Evolutionary conservation across 2,888 invertebrate genomes (phyloP), one percentile per base, ranked within the genome.

Genomic region (Sesia apiformis): DNA sequence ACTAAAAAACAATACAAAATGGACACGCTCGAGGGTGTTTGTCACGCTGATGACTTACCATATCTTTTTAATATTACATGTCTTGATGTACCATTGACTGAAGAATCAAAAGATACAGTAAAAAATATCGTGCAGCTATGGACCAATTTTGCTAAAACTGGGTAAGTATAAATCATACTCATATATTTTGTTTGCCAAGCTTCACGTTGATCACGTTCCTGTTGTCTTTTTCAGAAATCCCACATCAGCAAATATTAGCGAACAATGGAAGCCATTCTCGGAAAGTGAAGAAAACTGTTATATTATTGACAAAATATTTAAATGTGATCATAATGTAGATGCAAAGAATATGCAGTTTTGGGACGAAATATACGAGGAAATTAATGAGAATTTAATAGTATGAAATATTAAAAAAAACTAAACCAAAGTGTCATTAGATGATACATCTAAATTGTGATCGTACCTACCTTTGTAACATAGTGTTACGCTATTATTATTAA

Each of bases 11-110:
- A 66, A 51, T 88, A 88, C 55, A 76, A 83, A 49, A 79, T 88
- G 81, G 72, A 82, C 3, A 56, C 62, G 3, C 54, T 78, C 3
- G 59, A 72, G 52, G 89, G 88, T 2, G 86, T 82, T 3, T 89
- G 89, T 61, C 89, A 89, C 59, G 73, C 83, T 3, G 89, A 89
- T 55, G 89, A 89, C 1, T 63, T 87, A 39, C 72, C 72, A 3
- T 89, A 88, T 59, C 67, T 82, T 3, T 89, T 89, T 52, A 73
- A 88, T 53, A 62, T 87, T 0, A 84, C 82, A 0, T 76, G 75
- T 54, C 60, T 83, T 53, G 73, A 81, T 53, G 66, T 87, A 58
- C 81, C 84, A n/a, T 57, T 83, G 39, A 76, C 84, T 5, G 73
- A 80, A 4, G 72, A 81, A 60, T 76, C 84, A 4, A 75, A 58